phyloP scores from a whole-genome alignment of 1,140 invertebrate species.

The Episyrphus balteatus region DNA sequence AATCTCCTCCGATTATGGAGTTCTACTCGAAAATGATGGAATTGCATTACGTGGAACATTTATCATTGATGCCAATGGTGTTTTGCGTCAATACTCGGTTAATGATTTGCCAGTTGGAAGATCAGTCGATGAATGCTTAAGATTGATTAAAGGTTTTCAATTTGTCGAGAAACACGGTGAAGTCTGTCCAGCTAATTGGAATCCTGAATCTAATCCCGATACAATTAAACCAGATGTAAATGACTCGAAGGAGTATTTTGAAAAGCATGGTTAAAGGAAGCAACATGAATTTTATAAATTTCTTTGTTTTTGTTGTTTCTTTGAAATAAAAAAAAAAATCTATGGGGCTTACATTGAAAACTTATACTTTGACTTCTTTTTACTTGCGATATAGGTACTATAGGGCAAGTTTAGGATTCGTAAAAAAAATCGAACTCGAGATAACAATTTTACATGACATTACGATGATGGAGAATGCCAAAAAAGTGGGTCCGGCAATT shows the following conservation, averaged over 20 bases:
- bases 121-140: constrained; percentile 81
- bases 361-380: no score
- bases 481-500: no score
- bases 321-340: no score
- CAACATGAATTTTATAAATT: no score
- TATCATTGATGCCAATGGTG: constrained; percentile 51
- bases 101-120: constrained; percentile 89
- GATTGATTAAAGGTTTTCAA: constrained; percentile 85
- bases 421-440: no score
- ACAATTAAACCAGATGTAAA: constrained; percentile 76
- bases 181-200: constrained; percentile 82
- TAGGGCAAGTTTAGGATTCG: no score
- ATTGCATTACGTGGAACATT: constrained; percentile 72
- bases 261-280: constrained; percentile 40
- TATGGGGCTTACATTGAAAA: no score
- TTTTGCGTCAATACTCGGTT: constrained; percentile 66
- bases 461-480: no score
- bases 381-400: no score
- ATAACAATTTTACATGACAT: no score
- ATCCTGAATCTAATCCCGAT: constrained; percentile 56
- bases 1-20: constrained; percentile 78
- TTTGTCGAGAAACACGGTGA: constrained; percentile 90
- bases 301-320: no score
- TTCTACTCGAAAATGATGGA: constrained; percentile 73
- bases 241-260: constrained; percentile 69